Base-by-base conservation (phyloP, 2,888 invertebrate genomes). In the Caradrina kadenii region DNA sequence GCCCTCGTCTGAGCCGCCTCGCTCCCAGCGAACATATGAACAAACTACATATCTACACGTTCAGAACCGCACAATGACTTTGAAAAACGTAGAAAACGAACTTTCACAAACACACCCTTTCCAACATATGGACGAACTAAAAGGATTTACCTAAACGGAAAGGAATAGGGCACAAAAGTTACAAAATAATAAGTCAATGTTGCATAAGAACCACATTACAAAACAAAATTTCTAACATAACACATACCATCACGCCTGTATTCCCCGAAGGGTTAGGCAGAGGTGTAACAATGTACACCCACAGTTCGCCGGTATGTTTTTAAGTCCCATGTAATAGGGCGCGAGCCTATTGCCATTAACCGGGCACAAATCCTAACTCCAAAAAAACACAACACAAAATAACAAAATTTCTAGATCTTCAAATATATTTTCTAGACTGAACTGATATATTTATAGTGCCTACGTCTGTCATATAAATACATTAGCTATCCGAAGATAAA, bases 1-100 rank as follows among this genome's bases (percentile, higher is more conserved):
- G 86, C 84, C 87, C 88, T 67, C 77, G 86, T 79, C 82, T 81
- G 66, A 84, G 85, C 84, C 82, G 83, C 79, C 81, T 78, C 82
- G 74, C 81, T 84, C 83, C 81, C 81, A 87, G 84, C 80, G 80
- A 82, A 85, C 81, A 82, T 82, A 80, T 82, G 81, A 72, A 78
- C 76, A 56, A 73, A 82, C 76, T 80, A 76, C 70, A 69, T 82
- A 80, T 64, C 80, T 63, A 79, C 69, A 67, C 63, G 62, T 72
- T 67, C 58, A 55, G 54, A 70, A 72, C 69, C 66, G 49, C 64
- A 80, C 77, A 78, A 83, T 73, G 68, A 78, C 83, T 69, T 73
- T 75, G 75, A 82, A 83, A 82, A 80, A 80, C 68, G 73, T 72
- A 82, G 65, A 73, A 78, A 80, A 83, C 58, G 61, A 67, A 65